phyloP scores from a whole-genome alignment of 1,140 invertebrate species.

The Orchesella cincta region DNA sequence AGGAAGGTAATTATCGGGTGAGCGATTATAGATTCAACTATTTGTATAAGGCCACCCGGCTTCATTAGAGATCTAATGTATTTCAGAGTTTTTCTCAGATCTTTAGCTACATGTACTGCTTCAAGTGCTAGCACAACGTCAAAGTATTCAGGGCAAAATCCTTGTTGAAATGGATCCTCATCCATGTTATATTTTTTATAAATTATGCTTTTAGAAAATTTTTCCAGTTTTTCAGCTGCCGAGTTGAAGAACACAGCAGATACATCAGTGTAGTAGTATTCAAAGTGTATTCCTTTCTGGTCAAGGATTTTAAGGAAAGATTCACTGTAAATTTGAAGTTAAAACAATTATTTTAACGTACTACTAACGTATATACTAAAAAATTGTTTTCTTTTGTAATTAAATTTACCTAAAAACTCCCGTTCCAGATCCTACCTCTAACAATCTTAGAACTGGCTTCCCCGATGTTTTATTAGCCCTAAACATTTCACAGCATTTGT shows the following conservation, averaged over 20 bases:
- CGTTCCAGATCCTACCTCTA: neutral
- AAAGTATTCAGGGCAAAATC: conserved; percentile 28
- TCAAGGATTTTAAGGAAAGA: neutral
- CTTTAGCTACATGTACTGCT: conserved; percentile 37
- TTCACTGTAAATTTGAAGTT: neutral
- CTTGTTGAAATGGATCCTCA: conserved; percentile 39
- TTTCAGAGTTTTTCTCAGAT: conserved; percentile 8
- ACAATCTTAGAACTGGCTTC: neutral
- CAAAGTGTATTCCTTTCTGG: neutral
- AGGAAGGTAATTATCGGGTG: neutral
- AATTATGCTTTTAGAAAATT: neutral
- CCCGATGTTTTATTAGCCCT: too few relatives aligned
- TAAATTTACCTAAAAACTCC: too few relatives aligned
- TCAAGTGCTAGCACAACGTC: conserved; percentile 33
- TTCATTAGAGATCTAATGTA: conserved; percentile 17
- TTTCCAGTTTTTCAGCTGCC: neutral
- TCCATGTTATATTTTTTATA: conserved; percentile 41
- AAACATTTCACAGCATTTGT: too few relatives aligned
- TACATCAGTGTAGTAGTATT: conserved; percentile 8
- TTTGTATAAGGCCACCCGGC: conserved; percentile 8
- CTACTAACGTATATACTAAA: too few relatives aligned
- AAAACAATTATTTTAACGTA: neutral
- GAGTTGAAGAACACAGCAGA: conserved; percentile 20
- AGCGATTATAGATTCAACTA: conserved; percentile 13
- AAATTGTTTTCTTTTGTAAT: too few relatives aligned